phyloP scores from a whole-genome alignment of 2,113 vertebrate genomes.

The Sprattus sprattus region DNA sequence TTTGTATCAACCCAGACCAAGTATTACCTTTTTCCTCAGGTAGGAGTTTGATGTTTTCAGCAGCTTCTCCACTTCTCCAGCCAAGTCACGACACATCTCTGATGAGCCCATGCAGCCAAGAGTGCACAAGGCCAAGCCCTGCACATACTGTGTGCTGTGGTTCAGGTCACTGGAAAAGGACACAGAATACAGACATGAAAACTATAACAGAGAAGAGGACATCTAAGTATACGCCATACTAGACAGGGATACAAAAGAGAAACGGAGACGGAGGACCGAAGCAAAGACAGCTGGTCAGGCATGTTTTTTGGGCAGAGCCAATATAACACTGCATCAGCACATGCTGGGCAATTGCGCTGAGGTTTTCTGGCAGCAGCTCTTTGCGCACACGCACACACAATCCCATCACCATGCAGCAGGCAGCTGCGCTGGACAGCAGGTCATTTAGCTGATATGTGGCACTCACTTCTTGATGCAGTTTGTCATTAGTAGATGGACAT shows the following conservation, averaged over 20 bases:
- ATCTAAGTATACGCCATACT: not conserved
- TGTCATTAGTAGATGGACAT: constrained; percentile 99
- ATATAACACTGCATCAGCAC: not conserved
- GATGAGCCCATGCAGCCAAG: constrained; percentile 98
- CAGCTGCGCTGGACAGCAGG: not conserved
- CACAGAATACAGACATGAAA: not conserved
- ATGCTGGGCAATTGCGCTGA: not conserved
- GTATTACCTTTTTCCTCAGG: constrained; percentile 93
- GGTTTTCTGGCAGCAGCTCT: constrained; percentile 6
- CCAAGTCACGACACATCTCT: constrained; percentile 98
- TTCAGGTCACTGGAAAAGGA: constrained; percentile 89
- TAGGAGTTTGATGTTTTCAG: constrained; percentile 99
- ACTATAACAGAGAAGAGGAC: not conserved
- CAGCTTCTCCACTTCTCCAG: constrained; percentile 97
- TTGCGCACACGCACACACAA: not conserved
- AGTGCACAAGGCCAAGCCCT: constrained; percentile 96
- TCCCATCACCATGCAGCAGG: constrained; percentile 12
- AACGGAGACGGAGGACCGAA: not conserved
- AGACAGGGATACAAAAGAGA: not conserved
- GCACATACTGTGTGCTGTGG: constrained; percentile 97
- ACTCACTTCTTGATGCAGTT: constrained; percentile 99
- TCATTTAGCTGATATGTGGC: constrained; percentile 8
- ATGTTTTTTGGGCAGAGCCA: not conserved
- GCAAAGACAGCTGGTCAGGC: constrained; percentile 12
- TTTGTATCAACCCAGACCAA: too few species aligned